Conservation (phyloP, 1,140 invertebrate species). For the Macrobrachium nipponense region DNA sequence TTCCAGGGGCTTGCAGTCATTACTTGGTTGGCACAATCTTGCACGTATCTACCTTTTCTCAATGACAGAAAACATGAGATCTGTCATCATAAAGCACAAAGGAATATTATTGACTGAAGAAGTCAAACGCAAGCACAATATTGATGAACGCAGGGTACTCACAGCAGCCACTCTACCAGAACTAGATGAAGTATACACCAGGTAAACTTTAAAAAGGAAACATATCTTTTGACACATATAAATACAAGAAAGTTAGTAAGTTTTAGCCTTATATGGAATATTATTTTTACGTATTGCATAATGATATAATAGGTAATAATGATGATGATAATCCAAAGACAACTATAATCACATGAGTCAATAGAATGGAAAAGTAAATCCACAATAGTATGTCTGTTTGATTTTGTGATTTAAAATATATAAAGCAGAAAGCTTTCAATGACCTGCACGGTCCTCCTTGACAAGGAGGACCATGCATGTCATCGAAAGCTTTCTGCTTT, state of each 20-base stretch:
- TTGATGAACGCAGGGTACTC: slow-evolving; percentile 84
- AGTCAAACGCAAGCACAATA: slow-evolving; percentile 74
- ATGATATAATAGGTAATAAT: too few relatives aligned
- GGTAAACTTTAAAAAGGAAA: slow-evolving; percentile 69
- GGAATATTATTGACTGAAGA: slow-evolving; percentile 81
- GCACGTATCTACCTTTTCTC: slow-evolving; percentile 89
- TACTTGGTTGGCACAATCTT: slow-evolving; percentile 89
- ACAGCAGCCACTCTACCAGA: slow-evolving; percentile 86
- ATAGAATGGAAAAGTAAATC: too few relatives aligned
- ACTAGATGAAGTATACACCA: slow-evolving; percentile 89
- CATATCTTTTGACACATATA: not conserved
- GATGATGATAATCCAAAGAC: too few relatives aligned
- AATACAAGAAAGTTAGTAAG: not conserved
- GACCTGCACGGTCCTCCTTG: too few relatives aligned
- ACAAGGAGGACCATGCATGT: too few relatives aligned
- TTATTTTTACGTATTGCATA: too few relatives aligned
- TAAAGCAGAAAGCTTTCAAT: too few relatives aligned
- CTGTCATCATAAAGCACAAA: slow-evolving; percentile 84
- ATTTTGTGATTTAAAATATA: too few relatives aligned
- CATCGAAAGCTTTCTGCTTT: too few relatives aligned
- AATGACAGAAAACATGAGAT: slow-evolving; percentile 91
- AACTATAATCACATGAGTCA: too few relatives aligned
- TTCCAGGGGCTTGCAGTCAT: slow-evolving; percentile 73
- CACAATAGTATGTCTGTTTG: too few relatives aligned
- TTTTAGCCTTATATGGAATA: not conserved